Percentiles rank a stretch among this genome's conserved stretches.
Conservation (phyloP, 2,113 vertebrate genomes). For the Aspiorhynchus laticeps region DNA sequence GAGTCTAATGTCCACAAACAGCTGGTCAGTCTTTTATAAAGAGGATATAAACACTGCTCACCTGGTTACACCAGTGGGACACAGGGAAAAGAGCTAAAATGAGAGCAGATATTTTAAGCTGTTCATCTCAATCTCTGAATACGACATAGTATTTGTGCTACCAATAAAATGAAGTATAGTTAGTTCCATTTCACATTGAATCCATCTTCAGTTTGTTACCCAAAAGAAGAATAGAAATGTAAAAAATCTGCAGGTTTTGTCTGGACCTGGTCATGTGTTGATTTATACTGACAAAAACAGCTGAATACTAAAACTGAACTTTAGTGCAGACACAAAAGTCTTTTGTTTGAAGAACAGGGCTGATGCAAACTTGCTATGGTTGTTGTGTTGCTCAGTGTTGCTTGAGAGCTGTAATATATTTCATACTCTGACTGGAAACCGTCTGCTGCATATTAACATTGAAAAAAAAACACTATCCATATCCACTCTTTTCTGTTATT, state of each 20-base stretch:
- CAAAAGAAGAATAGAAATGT: not conserved
- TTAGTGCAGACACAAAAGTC: not conserved
- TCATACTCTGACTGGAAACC: not conserved
- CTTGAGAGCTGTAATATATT: not conserved
- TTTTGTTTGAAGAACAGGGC: constrained; percentile 2
- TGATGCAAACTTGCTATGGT: constrained; percentile 7
- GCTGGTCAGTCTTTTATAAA: constrained; percentile 37
- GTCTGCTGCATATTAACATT: not conserved
- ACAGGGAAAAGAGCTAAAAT: not conserved
- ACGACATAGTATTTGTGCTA: not conserved
- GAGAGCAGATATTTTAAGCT: not conserved
- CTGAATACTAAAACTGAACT: not conserved
- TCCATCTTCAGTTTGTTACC: not conserved
- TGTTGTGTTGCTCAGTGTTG: not conserved
- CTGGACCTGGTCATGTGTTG: not conserved
- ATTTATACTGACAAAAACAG: not conserved
- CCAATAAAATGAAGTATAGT: not conserved
- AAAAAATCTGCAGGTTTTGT: not conserved
- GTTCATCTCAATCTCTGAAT: not conserved
- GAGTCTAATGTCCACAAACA: constrained; percentile 11
- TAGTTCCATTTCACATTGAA: not conserved
- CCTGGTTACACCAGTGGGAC: constrained; percentile 18
- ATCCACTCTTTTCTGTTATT: not conserved
- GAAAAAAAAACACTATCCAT: not conserved
- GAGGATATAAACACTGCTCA: constrained; percentile 3